phyloP scores from a whole-genome alignment of 2,797 vertebrate species.

The Manis crassicaudata region DNA sequence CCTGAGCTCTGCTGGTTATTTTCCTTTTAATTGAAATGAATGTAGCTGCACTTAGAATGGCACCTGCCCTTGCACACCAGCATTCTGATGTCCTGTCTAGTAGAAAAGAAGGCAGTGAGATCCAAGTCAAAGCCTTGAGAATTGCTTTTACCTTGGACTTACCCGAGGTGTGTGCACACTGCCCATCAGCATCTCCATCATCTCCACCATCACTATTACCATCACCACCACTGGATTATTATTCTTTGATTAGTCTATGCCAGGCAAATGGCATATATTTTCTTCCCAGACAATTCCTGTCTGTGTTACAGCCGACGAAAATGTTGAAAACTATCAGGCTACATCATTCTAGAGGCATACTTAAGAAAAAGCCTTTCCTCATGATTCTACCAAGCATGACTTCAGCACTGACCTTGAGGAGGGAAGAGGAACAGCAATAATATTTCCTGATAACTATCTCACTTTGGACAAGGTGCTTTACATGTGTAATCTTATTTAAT shows the following conservation, averaged over 20 bases:
- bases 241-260: background rate
- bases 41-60: rapidly evolving
- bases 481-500: slow-evolving; percentile 2
- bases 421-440: background rate
- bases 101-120: background rate
- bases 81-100: background rate
- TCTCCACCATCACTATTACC: too few relatives aligned
- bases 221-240: background rate
- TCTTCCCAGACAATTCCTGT: background rate
- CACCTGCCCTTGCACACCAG: background rate
- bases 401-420: background rate
- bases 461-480: background rate
- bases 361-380: background rate
- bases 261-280: background rate
- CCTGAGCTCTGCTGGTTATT: background rate
- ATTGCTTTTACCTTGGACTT: background rate
- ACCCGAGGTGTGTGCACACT: too few relatives aligned
- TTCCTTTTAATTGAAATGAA: background rate
- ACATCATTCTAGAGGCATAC: background rate
- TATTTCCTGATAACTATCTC: background rate
- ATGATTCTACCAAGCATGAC: background rate
- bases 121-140: background rate
- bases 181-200: background rate
- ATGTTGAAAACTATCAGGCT: background rate
- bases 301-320: background rate